Conservation (phyloP, 2,113 vertebrate genomes). For the Callocephalon fimbriatum region DNA sequence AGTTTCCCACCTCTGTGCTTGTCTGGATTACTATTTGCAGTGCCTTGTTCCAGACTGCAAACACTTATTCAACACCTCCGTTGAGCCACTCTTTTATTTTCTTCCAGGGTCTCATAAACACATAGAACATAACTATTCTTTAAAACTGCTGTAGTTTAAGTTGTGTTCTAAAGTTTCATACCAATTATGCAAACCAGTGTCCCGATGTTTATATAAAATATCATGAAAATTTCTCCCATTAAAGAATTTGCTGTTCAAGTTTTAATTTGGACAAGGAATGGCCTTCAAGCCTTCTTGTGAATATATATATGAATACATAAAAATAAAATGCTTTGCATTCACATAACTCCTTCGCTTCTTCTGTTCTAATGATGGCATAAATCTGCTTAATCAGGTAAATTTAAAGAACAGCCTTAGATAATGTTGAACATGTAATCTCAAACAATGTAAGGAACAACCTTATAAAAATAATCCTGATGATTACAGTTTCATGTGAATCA, state of each 20-base stretch:
- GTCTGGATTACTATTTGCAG: slow-evolving; percentile 1
- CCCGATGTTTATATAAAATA: neutral
- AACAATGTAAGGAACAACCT: neutral
- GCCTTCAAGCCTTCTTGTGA: neutral
- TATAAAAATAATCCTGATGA: neutral
- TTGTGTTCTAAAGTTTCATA: neutral
- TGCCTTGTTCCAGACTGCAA: slow-evolving; percentile 41
- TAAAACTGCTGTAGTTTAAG: neutral
- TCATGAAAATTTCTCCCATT: neutral
- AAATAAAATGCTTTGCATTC: neutral
- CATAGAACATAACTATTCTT: neutral
- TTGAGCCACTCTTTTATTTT: neutral
- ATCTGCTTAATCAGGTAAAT: neutral
- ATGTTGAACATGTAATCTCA: neutral
- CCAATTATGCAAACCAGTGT: neutral
- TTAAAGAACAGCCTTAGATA: neutral
- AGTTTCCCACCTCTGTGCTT: slow-evolving; percentile 38
- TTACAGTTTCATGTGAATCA: neutral
- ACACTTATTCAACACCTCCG: neutral
- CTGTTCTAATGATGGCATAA: neutral
- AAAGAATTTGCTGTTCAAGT: neutral
- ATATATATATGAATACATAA: neutral
- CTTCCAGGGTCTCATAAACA: neutral
- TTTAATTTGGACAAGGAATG: neutral
- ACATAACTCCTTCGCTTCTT: neutral